Base-by-base conservation (phyloP, 2,888 invertebrate species). In the Drosophila leonis region DNA sequence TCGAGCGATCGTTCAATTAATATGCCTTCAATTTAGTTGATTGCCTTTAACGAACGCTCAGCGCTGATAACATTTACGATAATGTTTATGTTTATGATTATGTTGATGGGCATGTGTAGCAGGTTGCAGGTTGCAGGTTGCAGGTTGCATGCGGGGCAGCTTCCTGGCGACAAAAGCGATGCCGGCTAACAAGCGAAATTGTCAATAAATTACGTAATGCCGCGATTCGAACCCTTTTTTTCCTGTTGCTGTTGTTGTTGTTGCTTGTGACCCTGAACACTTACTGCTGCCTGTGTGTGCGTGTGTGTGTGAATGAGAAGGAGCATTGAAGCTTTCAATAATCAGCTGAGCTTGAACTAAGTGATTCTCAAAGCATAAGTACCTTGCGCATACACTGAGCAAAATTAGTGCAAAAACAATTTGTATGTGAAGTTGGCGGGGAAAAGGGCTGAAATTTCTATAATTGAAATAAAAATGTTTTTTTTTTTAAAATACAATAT, bases 281-380 rank as follows among this genome's bases (percentile, higher is more conserved):
- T 59, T 75, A 62, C 56, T 75, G 60, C 37, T 42, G 31, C 20
- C 37, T 42, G 31, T 27, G 33, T 37, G 44, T 12, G 29, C 57
- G 33, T 15, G 57, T 51, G 49, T 35, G 51, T 41, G 54, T 41
- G 49, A 57, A 46, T 64, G 61, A 42, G 55, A 39, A 35, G 12
- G 63, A 37, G 52, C 52, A 65, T 18, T 42, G 42, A 60, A 63
- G 75, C 77, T 77, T 75, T 41, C 54, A 80, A 66, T 55, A 67
- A 78, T 78, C 78, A 80, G 80, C 78, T 78, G 80, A 77, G 77
- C 61, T 80, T 80, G 80, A 77, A 75, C 76, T 62, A 62, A 67
- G 62, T 80, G 77, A 76, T 80, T 80, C 81, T 72, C 67, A 60
- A 60, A 44, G 42, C 76, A 72, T 54, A 64, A 59, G 33, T 64